phyloP scores from a whole-genome alignment of 2,113 vertebrate species.

The Macaca nemestrina region DNA sequence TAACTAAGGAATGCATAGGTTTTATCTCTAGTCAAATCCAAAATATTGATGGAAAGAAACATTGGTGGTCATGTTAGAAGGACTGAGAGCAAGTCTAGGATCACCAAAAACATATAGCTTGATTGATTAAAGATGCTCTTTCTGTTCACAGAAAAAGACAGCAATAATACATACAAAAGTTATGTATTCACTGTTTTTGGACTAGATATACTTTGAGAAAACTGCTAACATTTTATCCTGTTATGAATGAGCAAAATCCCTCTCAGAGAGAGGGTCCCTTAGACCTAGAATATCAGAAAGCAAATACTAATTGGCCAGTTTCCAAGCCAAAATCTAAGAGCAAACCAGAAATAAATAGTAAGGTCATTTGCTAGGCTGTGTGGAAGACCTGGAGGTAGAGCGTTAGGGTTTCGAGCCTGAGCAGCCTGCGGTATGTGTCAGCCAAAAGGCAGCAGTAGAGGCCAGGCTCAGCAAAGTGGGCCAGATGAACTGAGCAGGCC shows the following conservation, averaged over 20 bases:
- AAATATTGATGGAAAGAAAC: background rate
- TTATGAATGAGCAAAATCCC: background rate
- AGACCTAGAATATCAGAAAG: background rate
- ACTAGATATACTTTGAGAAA: background rate
- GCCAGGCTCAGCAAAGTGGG: background rate
- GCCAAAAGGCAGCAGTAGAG: conserved; percentile 12
- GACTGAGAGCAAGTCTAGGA: background rate
- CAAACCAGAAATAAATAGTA: background rate
- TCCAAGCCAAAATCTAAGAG: background rate
- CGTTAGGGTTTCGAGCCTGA: background rate
- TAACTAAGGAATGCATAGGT: background rate
- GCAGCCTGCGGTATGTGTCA: background rate
- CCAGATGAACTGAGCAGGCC: background rate
- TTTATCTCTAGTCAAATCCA: background rate
- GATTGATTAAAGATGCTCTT: background rate
- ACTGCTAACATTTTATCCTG: background rate
- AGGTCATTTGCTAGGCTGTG: background rate
- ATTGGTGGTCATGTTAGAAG: background rate
- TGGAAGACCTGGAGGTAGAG: background rate
- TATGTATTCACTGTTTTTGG: background rate
- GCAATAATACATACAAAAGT: background rate
- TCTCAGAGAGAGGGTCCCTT: background rate
- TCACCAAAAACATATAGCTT: background rate
- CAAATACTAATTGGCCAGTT: background rate
- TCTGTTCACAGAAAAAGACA: background rate